These are phyloP conservation scores for Rhyacichthys aspro DNA, from an alignment of 2,797 vertebrate genomes.

Conservation along the genomic window DNA sequence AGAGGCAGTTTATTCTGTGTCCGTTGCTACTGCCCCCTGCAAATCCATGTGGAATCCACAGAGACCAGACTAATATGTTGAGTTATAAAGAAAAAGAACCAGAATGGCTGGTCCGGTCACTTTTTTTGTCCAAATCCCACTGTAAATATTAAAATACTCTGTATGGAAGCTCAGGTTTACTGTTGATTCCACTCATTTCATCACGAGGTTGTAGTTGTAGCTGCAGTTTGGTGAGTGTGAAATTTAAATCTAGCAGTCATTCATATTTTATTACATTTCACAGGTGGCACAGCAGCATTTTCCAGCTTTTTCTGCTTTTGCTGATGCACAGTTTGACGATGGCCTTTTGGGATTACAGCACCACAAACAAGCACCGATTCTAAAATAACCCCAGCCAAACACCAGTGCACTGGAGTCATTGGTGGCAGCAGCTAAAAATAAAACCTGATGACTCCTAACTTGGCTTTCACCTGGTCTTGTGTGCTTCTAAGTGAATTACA, in stretches of 20 bases:
- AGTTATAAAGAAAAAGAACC: too few relatives aligned
- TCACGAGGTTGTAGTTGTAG: slow-evolving; percentile 10
- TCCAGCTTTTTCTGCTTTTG: slow-evolving; percentile 3
- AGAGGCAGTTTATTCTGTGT: too few relatives aligned
- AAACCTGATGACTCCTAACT: not conserved
- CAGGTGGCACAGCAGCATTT: not conserved
- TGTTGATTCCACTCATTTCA: slow-evolving; percentile 11
- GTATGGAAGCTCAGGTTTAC: not conserved
- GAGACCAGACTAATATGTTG: too few relatives aligned
- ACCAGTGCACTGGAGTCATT: not conserved
- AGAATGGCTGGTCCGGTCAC: too few relatives aligned
- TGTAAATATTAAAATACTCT: too few relatives aligned
- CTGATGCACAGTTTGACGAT: slow-evolving; percentile 11
- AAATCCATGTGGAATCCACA: too few relatives aligned
- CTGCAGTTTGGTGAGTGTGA: slow-evolving; percentile 3
- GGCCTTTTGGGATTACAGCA: slow-evolving; percentile 1
- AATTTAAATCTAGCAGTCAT: slow-evolving; percentile 14
- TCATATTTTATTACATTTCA: slow-evolving; percentile 34
- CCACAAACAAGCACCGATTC: slow-evolving; percentile 1
- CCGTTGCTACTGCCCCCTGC: too few relatives aligned
- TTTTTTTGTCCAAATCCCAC: too few relatives aligned
- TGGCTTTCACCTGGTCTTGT: not conserved
- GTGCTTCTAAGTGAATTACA: not conserved
- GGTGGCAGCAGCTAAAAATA: slow-evolving; percentile 3
- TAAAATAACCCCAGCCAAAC: slow-evolving; percentile 12